These are phyloP conservation scores for Tangara arthus DNA, from an alignment of 2,797 vertebrate genomes.

Conservation along the genomic window DNA sequence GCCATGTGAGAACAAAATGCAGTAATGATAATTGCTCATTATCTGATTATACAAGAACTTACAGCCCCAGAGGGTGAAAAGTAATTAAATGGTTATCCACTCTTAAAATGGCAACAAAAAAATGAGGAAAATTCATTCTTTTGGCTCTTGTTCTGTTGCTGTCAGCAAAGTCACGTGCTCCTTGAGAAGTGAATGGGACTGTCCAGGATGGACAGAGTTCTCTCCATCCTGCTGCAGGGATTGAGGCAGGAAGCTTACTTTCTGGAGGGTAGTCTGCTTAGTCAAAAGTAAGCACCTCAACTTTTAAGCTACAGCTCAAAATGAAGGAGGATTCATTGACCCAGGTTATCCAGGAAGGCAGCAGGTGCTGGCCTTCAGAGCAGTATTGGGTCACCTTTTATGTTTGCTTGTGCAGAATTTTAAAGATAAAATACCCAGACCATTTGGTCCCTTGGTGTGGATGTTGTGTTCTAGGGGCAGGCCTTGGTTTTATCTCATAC, in stretches of 20 bases:
- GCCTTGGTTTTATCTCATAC: neutral
- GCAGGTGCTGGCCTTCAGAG: neutral
- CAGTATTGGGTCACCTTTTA: neutral
- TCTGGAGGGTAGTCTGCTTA: neutral
- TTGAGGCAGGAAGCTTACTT: neutral
- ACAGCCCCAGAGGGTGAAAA: neutral
- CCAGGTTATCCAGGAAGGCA: neutral
- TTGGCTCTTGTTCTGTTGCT: neutral
- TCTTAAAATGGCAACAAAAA: neutral
- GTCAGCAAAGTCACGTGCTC: neutral
- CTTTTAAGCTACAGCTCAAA: neutral
- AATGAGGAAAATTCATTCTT: neutral
- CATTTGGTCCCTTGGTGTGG: neutral
- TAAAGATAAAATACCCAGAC: neutral
- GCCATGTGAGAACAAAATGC: neutral
- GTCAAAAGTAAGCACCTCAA: neutral
- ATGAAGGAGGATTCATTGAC: neutral
- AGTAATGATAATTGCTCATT: conserved; percentile 11
- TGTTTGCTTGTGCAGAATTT: neutral
- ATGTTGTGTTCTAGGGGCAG: neutral
- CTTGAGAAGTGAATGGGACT: neutral
- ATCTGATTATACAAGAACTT: conserved; percentile 33
- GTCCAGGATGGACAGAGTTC: neutral
- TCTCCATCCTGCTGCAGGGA: neutral
- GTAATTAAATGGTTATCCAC: neutral